phyloP scores from a whole-genome alignment of 2,888 invertebrate genomes.

The Lissocephala sabroskyi region DNA sequence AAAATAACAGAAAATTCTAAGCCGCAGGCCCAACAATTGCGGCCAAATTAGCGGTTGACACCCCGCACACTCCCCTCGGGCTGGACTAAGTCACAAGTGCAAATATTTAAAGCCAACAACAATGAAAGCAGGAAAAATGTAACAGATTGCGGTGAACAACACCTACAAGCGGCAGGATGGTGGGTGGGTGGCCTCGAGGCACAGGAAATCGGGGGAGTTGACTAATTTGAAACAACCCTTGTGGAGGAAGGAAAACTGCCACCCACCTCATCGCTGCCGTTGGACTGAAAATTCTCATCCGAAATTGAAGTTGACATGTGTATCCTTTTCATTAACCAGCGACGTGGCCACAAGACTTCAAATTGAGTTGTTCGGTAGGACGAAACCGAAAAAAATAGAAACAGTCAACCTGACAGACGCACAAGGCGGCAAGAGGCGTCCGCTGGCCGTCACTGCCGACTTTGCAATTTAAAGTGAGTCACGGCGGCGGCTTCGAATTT shows the following conservation, averaged over 20 bases:
- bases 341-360: constrained; percentile 47
- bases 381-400: not conserved
- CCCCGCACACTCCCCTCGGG: constrained; percentile 9
- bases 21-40: constrained; percentile 21
- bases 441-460: no score
- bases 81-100: constrained; percentile 33
- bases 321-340: constrained; percentile 72
- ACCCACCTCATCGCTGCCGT: no score
- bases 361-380: constrained; percentile 60
- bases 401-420: no score
- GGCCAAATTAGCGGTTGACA: constrained; percentile 36
- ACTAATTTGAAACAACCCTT: constrained; percentile 61
- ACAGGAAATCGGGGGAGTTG: constrained; percentile 34
- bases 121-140: constrained; percentile 49
- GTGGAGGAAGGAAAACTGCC: constrained; percentile 24
- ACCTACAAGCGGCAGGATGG: constrained; percentile 34
- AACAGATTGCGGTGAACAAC: constrained; percentile 66
- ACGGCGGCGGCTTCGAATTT: constrained; percentile 9
- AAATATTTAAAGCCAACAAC: constrained; percentile 46
- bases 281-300: constrained; percentile 23
- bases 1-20: constrained; percentile 24
- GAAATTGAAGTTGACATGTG: constrained; percentile 72
- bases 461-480: constrained; percentile 11
- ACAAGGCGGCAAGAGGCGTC: no score
- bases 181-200: constrained; percentile 33